phyloP scores from a whole-genome alignment of 2,797 vertebrate genomes.

The Kryptopterus vitreolus region DNA sequence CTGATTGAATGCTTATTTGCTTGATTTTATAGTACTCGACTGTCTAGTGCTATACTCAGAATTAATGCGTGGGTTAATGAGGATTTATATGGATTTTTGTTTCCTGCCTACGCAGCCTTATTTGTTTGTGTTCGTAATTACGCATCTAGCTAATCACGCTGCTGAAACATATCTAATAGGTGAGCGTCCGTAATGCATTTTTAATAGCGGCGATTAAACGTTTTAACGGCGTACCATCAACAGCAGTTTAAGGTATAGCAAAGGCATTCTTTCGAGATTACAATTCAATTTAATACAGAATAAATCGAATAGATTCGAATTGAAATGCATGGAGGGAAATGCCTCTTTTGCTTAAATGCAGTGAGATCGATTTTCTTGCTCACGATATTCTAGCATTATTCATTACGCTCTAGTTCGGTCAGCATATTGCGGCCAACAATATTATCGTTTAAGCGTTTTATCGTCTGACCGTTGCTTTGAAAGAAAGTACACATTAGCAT shows the following conservation, averaged over 20 bases:
- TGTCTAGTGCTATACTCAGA: not conserved
- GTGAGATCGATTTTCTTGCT: not conserved
- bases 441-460: not conserved
- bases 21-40: slow-evolving; percentile 14
- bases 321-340: not conserved
- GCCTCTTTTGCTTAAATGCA: not conserved
- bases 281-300: not conserved
- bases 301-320: not conserved
- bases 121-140: not conserved
- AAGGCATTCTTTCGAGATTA: not conserved
- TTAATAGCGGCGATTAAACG: slow-evolving; percentile 10
- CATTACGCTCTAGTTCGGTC: not conserved
- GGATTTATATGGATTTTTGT: not conserved
- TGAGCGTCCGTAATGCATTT: not conserved
- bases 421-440: not conserved
- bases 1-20: slow-evolving; percentile 6
- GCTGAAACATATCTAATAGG: slow-evolving; percentile 1
- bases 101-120: not conserved
- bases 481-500: not conserved
- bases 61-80: slow-evolving; percentile 11
- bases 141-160: not conserved
- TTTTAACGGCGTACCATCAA: not conserved
- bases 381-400: not conserved
- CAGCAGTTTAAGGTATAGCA: not conserved
- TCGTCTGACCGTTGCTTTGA: not conserved